These are phyloP conservation scores for Carassius gibelio DNA, from an alignment of 2,113 vertebrate genomes.

Conservation along the genomic window DNA sequence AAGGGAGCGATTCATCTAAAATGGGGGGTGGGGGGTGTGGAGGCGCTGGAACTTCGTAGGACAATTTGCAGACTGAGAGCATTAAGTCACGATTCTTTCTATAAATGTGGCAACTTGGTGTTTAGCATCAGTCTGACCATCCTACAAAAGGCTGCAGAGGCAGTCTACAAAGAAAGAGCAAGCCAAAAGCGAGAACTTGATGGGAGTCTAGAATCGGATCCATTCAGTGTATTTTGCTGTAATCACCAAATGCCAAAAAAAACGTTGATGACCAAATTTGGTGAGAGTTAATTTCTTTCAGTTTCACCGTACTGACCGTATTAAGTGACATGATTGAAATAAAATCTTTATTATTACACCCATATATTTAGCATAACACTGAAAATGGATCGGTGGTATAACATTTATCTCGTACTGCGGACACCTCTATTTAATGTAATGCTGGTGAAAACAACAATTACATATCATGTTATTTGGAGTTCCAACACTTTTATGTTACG, in stretches of 20 bases:
- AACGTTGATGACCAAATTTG: no score
- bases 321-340: not conserved
- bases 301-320: no score
- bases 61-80: slow-evolving; percentile 34
- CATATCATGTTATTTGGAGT: not conserved
- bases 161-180: not conserved
- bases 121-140: slow-evolving; percentile 33
- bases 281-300: no score
- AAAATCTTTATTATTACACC: not conserved
- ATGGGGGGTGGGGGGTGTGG: slow-evolving; percentile 42
- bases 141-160: slow-evolving; percentile 19
- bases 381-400: no score
- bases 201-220: not conserved
- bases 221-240: not conserved
- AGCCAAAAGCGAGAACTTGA: not conserved
- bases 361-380: not conserved
- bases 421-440: no score
- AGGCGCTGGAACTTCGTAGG: slow-evolving; percentile 54
- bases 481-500: not conserved
- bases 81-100: slow-evolving; percentile 32
- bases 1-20: slow-evolving; percentile 60
- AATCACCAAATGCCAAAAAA: not conserved
- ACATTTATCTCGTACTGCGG: no score
- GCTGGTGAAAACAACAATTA: not conserved
- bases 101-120: slow-evolving; percentile 13